Conservation (phyloP, 2,888 invertebrate species). For the Apoda limacodes region DNA sequence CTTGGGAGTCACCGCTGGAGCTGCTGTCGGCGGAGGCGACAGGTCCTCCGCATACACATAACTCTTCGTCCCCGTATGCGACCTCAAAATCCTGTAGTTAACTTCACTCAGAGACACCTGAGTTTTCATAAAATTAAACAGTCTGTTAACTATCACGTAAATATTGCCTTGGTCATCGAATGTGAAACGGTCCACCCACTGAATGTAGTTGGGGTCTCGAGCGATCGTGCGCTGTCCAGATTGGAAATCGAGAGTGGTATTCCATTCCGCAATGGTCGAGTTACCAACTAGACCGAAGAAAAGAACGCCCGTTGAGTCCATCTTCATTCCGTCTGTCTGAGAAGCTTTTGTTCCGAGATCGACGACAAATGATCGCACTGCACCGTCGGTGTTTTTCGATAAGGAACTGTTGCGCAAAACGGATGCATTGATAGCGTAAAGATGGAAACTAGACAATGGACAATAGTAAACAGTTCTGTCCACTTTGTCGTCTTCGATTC, state of each 20-base stretch:
- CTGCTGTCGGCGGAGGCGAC: conserved; percentile 21
- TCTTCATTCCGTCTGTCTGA: conserved; percentile 80
- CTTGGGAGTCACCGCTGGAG: conserved; percentile 15
- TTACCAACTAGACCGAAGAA: conserved; percentile 78
- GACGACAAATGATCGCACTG: conserved; percentile 57
- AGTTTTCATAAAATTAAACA: conserved; percentile 74
- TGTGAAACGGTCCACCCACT: conserved; percentile 80
- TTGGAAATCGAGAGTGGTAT: conserved; percentile 69
- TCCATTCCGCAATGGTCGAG: conserved; percentile 79
- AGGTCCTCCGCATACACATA: conserved; percentile 70
- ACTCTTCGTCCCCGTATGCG: conserved; percentile 71
- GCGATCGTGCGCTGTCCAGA: conserved; percentile 74
- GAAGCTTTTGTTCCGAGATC: conserved; percentile 74
- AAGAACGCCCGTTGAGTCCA: conserved; percentile 76
- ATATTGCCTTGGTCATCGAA: conserved; percentile 75
- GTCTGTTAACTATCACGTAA: conserved; percentile 75
- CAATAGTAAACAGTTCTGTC: conserved; percentile 74
- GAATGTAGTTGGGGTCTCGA: conserved; percentile 74
- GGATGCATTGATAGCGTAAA: conserved; percentile 75
- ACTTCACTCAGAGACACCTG: conserved; percentile 68
- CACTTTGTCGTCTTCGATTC: conserved; percentile 35
- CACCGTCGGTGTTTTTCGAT: conserved; percentile 36
- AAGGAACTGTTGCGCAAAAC: conserved; percentile 68
- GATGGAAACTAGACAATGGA: conserved; percentile 75
- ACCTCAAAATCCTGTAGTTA: conserved; percentile 76